Base-by-base conservation (phyloP, 2,888 invertebrate genomes). In the Apamea sordens region DNA sequence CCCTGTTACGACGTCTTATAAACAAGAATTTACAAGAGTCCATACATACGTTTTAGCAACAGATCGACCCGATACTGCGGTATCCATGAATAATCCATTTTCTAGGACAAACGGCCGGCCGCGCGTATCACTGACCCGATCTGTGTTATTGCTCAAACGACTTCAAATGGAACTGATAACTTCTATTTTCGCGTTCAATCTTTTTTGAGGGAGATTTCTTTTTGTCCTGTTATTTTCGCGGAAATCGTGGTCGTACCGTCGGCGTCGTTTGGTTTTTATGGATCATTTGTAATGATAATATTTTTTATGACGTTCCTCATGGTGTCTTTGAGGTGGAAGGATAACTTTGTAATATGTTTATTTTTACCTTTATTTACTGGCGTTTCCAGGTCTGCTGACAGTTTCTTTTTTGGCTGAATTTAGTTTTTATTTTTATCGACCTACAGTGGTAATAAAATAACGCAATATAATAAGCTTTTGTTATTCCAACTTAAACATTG, bases 121-220 rank as follows among this genome's bases (percentile, higher is more conserved):
- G 80, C 68, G 72, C 77, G 59, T 93, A 93, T 93, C 93, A 81
- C 76, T 88, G 91, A 91, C 92, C 92, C 90, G 77, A 93, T 93
- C 92, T 92, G 77, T 88, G 88, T 90, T 92, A 92, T 91, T 90
- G 90, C 90, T 89, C 86, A 86, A 89, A 90, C 86, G 88, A 86
- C 90, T 89, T 83, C 86, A 85, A 90, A 89, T 88, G 82, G 80
- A 83, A 88, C 88, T 88, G 89, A 90, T 89, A 88, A 88, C 88
- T 89, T 77, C 72, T 85, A 87, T 85, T 88, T 87, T 82, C 78
- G 69, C 82, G 79, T 87, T 82, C 75, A 80, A 85, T 87, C 82
- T 86, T 80, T 86, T 88, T 87, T 73, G 61, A 73, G 75, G 65
- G 56, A 50, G 73, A 77, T 64, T 80, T 82, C 7, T 28, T 86